Percentiles rank a stretch among this genome's conserved stretches.
Conservation (phyloP, 2,113 vertebrate genomes). For the Varanus salvator region DNA sequence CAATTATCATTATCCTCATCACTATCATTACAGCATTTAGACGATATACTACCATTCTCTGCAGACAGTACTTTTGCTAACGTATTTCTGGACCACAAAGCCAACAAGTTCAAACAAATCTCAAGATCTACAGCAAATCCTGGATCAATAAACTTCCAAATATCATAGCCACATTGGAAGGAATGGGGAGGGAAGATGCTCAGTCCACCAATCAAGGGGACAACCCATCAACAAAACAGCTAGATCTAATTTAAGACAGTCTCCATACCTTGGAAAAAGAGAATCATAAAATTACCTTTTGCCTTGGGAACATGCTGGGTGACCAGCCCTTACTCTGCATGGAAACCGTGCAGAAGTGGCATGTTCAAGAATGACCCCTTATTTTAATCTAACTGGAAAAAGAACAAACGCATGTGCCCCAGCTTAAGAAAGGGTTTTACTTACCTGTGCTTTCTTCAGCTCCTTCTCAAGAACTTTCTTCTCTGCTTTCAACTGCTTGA, state of each 20-base stretch:
- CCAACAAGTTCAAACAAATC: neutral
- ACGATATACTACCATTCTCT: neutral
- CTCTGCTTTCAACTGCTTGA: constrained; percentile 83
- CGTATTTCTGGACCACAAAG: neutral
- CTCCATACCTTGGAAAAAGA: neutral
- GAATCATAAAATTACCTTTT: neutral
- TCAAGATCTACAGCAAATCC: neutral
- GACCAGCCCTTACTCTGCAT: neutral
- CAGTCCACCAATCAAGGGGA: too few relatives aligned
- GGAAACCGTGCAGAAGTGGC: neutral
- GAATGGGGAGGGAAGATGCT: neutral
- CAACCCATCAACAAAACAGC: neutral
- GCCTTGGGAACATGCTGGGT: neutral
- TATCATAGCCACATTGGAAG: neutral
- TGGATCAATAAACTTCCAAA: neutral
- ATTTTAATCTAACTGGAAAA: neutral
- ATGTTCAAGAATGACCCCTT: neutral
- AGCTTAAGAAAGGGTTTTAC: constrained; percentile 10
- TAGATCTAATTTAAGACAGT: too few relatives aligned
- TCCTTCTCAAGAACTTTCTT: constrained; percentile 84
- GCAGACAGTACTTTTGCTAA: neutral
- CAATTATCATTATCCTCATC: neutral
- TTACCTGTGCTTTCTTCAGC: constrained; percentile 86
- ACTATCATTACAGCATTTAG: neutral
- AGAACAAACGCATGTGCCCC: neutral